Base-by-base conservation (phyloP, 2,113 vertebrate genomes). In the Poeciliopsis retropinna region DNA sequence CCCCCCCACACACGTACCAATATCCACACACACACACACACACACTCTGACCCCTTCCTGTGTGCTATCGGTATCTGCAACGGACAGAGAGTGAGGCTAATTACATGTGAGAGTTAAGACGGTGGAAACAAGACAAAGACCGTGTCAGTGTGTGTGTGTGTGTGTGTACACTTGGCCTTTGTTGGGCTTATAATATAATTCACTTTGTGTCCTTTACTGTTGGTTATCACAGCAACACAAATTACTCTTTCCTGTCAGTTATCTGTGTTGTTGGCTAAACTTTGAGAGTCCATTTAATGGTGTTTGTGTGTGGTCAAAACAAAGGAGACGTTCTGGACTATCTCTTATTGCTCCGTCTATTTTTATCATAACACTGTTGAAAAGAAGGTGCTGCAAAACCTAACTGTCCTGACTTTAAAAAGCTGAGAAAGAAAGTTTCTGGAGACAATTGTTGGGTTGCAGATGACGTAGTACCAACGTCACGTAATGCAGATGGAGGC, bases 81-180 rank as follows among this genome's bases (percentile, higher is more conserved):
- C 72, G 80, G 89, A 88, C 89, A 91, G 90, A 88, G 91, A 87
- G 70, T 93, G 91, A 91, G 72, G 91, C 88, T 93, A 92, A 93
- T 93, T 92, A 89, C 90, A 91, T 91, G 86, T 93, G 90, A 93
- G 89, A 81, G 91, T 89, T 89, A 84, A 91, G 91, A 90, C 74
- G 67, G 80, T 87, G 90, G 91, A 91, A 91, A 87, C 83, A 65
- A 90, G 88, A 93, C 91, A 92, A 90, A 92, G 92, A 78, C 71
- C 2, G 25, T 27, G 66, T 60, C 80, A 61, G 73, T 78, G 73
- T 75, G 71, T 64, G 73, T 64, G 73, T 70, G 72, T 75, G 78
- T 60, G 63, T 82, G 76, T 47, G 67, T 81, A 64, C 66, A 67
- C 31, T 6, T 51, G 41, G 85, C 78, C 83, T 88, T 92, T 87